These are phyloP conservation scores for Dysidea cf. avara DNA, from an alignment of 37 sponge, comb jelly and placozoan species.

Conservation along the genomic window DNA sequence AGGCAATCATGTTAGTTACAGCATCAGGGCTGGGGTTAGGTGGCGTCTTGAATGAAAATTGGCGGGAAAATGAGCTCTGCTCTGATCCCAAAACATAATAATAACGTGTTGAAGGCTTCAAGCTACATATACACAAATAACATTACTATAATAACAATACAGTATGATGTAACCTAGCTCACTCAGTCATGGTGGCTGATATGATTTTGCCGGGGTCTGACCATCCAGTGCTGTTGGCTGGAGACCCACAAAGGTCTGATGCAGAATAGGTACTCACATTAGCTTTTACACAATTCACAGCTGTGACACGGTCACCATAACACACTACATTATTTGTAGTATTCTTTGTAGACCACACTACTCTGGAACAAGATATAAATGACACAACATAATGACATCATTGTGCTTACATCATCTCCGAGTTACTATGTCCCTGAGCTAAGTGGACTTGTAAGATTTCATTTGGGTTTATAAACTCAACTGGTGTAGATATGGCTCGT, in stretches of 20 bases:
- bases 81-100: conserved; percentile 23
- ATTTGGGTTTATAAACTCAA: conserved; percentile 57
- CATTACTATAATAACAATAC: too few species aligned
- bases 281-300: conserved; percentile 16
- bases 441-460: conserved; percentile 65
- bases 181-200: conserved; percentile 35
- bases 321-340: conserved; percentile 33
- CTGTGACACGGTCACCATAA: conserved; percentile 38
- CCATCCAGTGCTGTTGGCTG: conserved; percentile 68
- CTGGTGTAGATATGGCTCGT: conserved; percentile 36
- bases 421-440: conserved; percentile 46
- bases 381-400: not conserved
- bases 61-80: conserved; percentile 35
- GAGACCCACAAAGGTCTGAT: conserved; percentile 74
- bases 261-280: conserved; percentile 58
- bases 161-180: too few species aligned
- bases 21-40: not conserved
- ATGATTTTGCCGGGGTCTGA: conserved; percentile 65
- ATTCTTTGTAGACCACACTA: conserved; percentile 63
- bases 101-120: conserved; percentile 11
- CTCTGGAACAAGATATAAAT: conserved; percentile 8
- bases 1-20: conserved; percentile 17
- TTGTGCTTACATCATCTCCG: conserved; percentile 58
- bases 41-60: conserved; percentile 20
- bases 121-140: too few species aligned